phyloP scores from a whole-genome alignment of 2,797 vertebrate genomes.

The Catamblyrhynchus diadema region DNA sequence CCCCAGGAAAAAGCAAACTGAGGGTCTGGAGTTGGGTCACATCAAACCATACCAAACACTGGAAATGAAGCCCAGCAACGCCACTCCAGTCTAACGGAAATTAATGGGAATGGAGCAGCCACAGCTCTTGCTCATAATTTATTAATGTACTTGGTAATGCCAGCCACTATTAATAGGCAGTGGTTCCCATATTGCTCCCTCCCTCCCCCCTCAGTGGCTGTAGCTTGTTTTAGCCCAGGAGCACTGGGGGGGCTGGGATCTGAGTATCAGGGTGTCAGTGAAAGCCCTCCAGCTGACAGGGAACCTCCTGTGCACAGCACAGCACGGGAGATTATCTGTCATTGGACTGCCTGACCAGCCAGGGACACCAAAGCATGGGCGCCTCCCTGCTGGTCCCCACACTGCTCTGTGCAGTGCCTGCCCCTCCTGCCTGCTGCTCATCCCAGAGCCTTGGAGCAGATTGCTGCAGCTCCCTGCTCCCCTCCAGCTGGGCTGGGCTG shows the following conservation, averaged over 20 bases:
- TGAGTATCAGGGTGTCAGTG: neutral
- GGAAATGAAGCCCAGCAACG: neutral
- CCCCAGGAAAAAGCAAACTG: neutral
- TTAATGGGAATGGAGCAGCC: slow-evolving; percentile 13
- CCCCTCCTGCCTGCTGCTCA: neutral
- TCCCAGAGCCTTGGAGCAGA: neutral
- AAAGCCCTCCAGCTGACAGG: neutral
- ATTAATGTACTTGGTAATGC: slow-evolving; percentile 24
- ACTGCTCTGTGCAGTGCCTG: neutral
- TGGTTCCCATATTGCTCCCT: neutral
- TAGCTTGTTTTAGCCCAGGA: neutral
- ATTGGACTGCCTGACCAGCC: neutral
- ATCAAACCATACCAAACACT: accelerated
- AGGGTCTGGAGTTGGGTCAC: neutral
- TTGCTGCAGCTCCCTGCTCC: neutral
- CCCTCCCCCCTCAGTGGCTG: neutral
- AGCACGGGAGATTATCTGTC: neutral
- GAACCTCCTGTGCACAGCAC: accelerated
- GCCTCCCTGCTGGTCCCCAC: neutral
- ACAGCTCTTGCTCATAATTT: slow-evolving; percentile 20
- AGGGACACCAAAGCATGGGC: neutral
- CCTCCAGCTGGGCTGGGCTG: neutral
- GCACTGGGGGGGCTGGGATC: neutral
- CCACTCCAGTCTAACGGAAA: neutral
- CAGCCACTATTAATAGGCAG: slow-evolving; percentile 28